Base-by-base conservation (phyloP, 2,113 vertebrate species). In the Psittacula cyanocephala region DNA sequence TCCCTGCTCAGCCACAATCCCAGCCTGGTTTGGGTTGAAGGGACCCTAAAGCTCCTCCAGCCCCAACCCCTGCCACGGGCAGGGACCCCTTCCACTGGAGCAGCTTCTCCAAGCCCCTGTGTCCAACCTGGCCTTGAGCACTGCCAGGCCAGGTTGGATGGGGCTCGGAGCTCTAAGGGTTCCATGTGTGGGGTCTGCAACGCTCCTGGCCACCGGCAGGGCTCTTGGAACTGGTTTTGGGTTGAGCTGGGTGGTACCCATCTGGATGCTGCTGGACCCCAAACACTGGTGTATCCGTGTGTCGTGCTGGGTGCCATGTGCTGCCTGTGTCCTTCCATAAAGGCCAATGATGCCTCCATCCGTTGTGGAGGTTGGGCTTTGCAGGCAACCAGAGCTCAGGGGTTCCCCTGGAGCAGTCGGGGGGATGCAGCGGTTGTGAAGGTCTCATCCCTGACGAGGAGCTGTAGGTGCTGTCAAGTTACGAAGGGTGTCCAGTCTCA, bases 221-320 rank as follows among this genome's bases (percentile, higher is more conserved):
- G 57, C 57, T 71, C 23, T 12, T 44, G 33, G 63, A 19, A 11
- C 23, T 16, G 78, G 71, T 44, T 59, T 52, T 41, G 50, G 49
- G 27, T 39, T 76, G 71, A 11, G 2, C 28, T 1, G 1, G 13
- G 47, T 39, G 49, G 35, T 41, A 8, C 52, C 52, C 29, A 55
- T 2, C 31, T 57, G 89, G 22, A 3, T 20, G 49, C 43, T 69
- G 71, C 13, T 49, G 67, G 44, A 39, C 7, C 62, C 28, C 41
- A 15, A 2, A 6, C 5, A 1, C 31, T 1, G 24, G 25, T n/a
- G 13, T 5, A 11, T 18, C 23, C 13, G 22, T 57, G 57, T 33
- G 33, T 60, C 41, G 20, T 63, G 41, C 44, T 52, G 52, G 47
- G 18, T 49, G 23, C 35, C 43, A 11, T 15, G 16, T 0, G 49